Percentiles rank a stretch among this genome's conserved stretches.
Evolutionary conservation across 2,888 invertebrate genomes (phyloP).

Genomic region (Criorhina ranunculi): DNA sequence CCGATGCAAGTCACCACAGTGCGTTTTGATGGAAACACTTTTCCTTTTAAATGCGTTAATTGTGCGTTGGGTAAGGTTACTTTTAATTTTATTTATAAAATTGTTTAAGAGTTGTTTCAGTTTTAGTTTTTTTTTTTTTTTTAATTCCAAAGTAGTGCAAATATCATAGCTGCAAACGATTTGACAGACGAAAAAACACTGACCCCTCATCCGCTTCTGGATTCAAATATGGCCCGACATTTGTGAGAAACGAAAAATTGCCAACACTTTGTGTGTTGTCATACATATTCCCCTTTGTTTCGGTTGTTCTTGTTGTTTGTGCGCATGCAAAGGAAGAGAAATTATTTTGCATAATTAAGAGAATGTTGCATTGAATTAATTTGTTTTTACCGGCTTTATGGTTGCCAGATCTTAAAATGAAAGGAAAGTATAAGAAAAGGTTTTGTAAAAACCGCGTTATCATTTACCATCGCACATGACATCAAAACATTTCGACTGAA

Average conservation of each 20-base stretch:
- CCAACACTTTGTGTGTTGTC: slow-evolving; percentile 55
- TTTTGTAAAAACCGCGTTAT: too few species aligned
- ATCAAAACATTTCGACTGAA: too few species aligned
- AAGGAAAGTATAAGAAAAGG: too few species aligned
- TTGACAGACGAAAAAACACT: slow-evolving; percentile 69
- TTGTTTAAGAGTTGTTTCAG: not conserved
- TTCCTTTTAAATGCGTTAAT: slow-evolving; percentile 36
- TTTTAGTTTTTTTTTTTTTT: slow-evolving; percentile 18
- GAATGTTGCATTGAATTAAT: not conserved
- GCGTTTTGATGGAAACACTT: slow-evolving; percentile 20
- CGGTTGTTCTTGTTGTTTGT: slow-evolving; percentile 21
- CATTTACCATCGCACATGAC: too few species aligned
- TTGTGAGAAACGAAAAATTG: slow-evolving; percentile 38
- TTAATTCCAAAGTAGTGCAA: not conserved
- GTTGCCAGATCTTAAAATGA: too few species aligned
- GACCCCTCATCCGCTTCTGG: slow-evolving; percentile 42
- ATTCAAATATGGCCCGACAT: slow-evolving; percentile 14
- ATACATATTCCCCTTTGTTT: slow-evolving; percentile 43
- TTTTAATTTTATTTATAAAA: slow-evolving; percentile 21
- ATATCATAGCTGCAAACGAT: slow-evolving; percentile 15
- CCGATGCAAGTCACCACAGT: not conserved
- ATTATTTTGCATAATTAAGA: not conserved
- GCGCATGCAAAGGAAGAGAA: not conserved
- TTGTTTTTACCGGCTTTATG: slow-evolving; percentile 11
- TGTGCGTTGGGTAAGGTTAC: slow-evolving; percentile 30